These are phyloP conservation scores for Sthenelais limicola DNA, from an alignment of 2,888 invertebrate genomes.

Conservation along the genomic window DNA sequence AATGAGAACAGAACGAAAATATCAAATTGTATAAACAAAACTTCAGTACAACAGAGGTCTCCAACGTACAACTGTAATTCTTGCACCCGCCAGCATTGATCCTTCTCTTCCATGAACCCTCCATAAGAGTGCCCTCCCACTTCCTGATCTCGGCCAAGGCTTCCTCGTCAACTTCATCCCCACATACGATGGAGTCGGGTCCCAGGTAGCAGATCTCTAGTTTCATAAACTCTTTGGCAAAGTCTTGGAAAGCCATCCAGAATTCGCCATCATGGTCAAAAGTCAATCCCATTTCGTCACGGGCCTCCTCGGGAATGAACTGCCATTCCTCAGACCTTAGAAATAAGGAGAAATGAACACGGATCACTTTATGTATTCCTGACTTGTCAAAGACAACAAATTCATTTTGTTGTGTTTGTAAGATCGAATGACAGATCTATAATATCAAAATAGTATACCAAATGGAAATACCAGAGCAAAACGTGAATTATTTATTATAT, in stretches of 20 bases:
- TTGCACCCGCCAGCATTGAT: constrained; percentile 95
- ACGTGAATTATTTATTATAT: too few species aligned
- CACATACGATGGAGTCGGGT: constrained; percentile 85
- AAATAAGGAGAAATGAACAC: too few species aligned
- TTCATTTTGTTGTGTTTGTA: too few species aligned
- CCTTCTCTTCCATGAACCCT: constrained; percentile 91
- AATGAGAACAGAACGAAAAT: too few species aligned
- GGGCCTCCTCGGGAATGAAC: constrained; percentile 87
- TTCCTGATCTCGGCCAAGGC: constrained; percentile 7
- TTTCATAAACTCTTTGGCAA: constrained; percentile 84
- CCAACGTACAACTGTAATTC: constrained; percentile 80
- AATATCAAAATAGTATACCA: too few species aligned
- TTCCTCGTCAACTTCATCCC: constrained; percentile 43
- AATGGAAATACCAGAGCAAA: too few species aligned
- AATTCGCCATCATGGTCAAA: constrained; percentile 96
- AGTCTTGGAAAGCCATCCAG: constrained; percentile 86
- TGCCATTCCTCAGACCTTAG: constrained; percentile 88
- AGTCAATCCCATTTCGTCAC: constrained; percentile 87
- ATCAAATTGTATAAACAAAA: too few species aligned
- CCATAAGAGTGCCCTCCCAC: constrained; percentile 93
- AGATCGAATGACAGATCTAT: too few species aligned
- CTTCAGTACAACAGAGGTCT: neutral
- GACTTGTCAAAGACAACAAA: too few species aligned
- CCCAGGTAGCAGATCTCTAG: constrained; percentile 96
- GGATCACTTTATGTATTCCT: too few species aligned